Conservation (phyloP, 2,113 vertebrate genomes). For the Melanerpes aurifrons region DNA sequence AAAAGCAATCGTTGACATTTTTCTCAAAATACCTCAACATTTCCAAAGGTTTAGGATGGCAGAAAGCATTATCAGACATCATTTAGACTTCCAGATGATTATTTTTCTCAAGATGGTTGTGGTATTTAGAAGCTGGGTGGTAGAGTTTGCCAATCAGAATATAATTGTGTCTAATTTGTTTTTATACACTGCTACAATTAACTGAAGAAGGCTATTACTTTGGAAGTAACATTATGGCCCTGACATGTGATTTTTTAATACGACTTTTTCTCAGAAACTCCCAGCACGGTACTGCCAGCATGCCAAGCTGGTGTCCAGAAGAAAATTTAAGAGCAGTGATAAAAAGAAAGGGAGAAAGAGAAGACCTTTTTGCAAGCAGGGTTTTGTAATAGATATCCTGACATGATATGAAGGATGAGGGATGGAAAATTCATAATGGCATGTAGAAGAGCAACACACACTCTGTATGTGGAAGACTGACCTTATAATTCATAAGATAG, state of each 20-base stretch:
- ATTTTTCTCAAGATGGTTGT: background rate
- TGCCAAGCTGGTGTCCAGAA: constrained; percentile 26
- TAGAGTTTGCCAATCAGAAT: constrained; percentile 4
- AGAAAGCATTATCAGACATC: constrained; percentile 5
- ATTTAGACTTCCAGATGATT: constrained; percentile 6
- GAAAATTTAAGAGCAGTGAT: constrained; percentile 54
- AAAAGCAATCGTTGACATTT: constrained; percentile 19
- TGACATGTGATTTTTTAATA: constrained; percentile 10
- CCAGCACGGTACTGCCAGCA: background rate
- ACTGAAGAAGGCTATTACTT: constrained; percentile 23
- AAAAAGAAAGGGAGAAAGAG: constrained; percentile 49
- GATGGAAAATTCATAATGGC: constrained; percentile 58
- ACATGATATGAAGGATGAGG: constrained; percentile 27
- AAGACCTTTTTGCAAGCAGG: constrained; percentile 35
- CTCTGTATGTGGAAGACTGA: background rate
- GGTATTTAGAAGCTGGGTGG: background rate
- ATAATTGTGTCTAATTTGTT: background rate
- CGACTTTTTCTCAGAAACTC: constrained; percentile 29
- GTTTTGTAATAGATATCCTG: constrained; percentile 55
- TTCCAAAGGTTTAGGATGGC: background rate
- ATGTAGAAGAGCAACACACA: constrained; percentile 27
- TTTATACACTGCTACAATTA: background rate
- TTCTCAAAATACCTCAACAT: constrained; percentile 13
- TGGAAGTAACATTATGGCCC: background rate
- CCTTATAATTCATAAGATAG: constrained; percentile 53